These are phyloP conservation scores for Polydrusus tereticollis DNA, from an alignment of 2,888 invertebrate species.

Conservation along the genomic window DNA sequence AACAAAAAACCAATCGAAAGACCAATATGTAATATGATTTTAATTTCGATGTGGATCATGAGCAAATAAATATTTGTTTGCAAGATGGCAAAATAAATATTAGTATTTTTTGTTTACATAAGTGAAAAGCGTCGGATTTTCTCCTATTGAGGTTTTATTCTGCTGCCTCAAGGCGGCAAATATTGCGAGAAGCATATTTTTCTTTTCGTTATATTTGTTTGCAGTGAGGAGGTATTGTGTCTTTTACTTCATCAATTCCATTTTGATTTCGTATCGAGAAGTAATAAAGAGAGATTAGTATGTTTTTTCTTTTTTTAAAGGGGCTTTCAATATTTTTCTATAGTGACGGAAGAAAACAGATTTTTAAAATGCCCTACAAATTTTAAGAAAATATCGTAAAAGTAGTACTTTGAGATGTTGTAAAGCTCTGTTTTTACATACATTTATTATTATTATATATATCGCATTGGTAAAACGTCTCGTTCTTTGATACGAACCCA, in stretches of 20 bases:
- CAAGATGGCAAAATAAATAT: constrained; percentile 37
- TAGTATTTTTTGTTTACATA: constrained; percentile 37
- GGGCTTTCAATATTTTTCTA: not conserved
- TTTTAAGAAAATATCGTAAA: too few relatives aligned
- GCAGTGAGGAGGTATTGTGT: not conserved
- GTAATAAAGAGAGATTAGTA: not conserved
- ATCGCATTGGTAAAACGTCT: too few relatives aligned
- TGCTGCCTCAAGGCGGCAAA: constrained; percentile 31
- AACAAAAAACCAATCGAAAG: not conserved
- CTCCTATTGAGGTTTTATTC: constrained; percentile 34
- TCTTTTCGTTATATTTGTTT: constrained; percentile 23
- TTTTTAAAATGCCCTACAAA: too few relatives aligned
- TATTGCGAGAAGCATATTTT: constrained; percentile 33
- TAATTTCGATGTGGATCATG: constrained; percentile 39
- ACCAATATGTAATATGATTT: constrained; percentile 31
- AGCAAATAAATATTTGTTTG: constrained; percentile 35
- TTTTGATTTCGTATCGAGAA: constrained; percentile 1
- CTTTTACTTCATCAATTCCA: constrained; percentile 10
- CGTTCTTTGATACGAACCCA: too few relatives aligned
- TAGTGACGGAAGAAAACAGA: not conserved
- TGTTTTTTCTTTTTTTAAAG: not conserved
- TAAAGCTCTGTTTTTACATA: too few relatives aligned
- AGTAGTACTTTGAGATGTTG: too few relatives aligned
- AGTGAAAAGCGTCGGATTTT: constrained; percentile 18
- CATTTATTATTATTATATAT: too few relatives aligned